phyloP scores from a whole-genome alignment of 1,140 invertebrate genomes.

The Mercenaria mercenaria region DNA sequence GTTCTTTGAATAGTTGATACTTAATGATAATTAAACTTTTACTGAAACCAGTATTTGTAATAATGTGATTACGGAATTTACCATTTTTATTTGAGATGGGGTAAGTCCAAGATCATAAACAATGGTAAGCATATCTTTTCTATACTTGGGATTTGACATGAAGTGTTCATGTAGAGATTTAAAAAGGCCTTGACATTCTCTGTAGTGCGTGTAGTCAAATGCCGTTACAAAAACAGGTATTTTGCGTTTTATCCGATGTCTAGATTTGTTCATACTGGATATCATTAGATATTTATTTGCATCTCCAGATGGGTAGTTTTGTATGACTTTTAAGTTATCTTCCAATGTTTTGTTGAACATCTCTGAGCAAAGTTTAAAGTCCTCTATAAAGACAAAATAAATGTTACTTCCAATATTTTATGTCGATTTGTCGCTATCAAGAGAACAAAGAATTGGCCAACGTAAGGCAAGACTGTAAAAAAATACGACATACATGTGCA shows the following conservation, averaged over 20 bases:
- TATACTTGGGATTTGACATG: neutral
- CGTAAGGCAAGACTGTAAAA: too few species aligned
- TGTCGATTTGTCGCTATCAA: too few species aligned
- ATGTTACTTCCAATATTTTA: too few species aligned
- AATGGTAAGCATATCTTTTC: neutral
- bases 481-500: too few species aligned
- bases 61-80: too few species aligned
- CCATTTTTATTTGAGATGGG: neutral
- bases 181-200: neutral
- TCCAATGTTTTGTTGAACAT: too few species aligned
- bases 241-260: neutral
- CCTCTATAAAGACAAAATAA: too few species aligned
- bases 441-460: too few species aligned
- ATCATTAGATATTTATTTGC: neutral
- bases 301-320: neutral
- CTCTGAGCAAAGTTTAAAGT: too few species aligned
- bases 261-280: neutral
- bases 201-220: neutral
- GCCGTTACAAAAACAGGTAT: constrained; percentile 31
- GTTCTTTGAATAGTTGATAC: too few species aligned
- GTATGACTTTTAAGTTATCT: constrained; percentile 25
- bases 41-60: too few species aligned
- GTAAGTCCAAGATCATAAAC: constrained; percentile 21
- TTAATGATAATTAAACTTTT: too few species aligned
- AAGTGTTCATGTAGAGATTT: neutral